Percentiles rank a stretch among this genome's conserved stretches.
These are phyloP conservation scores for Porites lutea DNA, from an alignment of 64 coral and sea anemone species.

Conservation along the genomic window DNA sequence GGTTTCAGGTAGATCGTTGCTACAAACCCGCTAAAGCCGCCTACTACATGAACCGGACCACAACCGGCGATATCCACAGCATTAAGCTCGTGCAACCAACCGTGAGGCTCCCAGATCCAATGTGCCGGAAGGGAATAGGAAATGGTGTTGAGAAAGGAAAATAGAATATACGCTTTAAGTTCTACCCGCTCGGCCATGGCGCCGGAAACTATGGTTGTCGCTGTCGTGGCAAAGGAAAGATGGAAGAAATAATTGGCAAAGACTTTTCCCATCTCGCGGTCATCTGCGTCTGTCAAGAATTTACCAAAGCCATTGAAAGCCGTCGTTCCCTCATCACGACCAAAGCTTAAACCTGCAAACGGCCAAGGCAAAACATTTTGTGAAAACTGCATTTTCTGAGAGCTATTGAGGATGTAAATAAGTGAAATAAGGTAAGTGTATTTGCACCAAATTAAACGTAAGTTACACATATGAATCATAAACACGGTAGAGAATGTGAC, in stretches of 20 bases:
- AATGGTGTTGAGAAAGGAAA: slow-evolving; percentile 50
- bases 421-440: no score
- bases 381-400: no score
- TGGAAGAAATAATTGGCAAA: slow-evolving; percentile 67
- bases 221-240: slow-evolving; percentile 55
- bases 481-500: no score
- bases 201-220: slow-evolving; percentile 59
- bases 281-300: slow-evolving; percentile 62
- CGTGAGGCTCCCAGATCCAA: slow-evolving; percentile 47
- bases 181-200: slow-evolving; percentile 65
- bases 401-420: no score
- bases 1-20: slow-evolving; percentile 67
- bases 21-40: slow-evolving; percentile 69
- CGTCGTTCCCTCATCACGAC: background rate
- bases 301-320: slow-evolving; percentile 43
- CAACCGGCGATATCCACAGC: slow-evolving; percentile 58
- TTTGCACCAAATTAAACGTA: no score
- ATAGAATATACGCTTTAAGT: slow-evolving; percentile 58
- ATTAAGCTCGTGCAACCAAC: slow-evolving; percentile 38
- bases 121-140: slow-evolving; percentile 52
- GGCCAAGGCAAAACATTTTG: no score
- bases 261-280: slow-evolving; percentile 48
- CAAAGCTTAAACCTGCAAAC: slow-evolving; percentile 40
- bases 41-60: slow-evolving; percentile 49
- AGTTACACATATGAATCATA: no score